These are phyloP conservation scores for Amblyteles armatorius DNA, from an alignment of 2,888 invertebrate genomes.

Conservation along the genomic window DNA sequence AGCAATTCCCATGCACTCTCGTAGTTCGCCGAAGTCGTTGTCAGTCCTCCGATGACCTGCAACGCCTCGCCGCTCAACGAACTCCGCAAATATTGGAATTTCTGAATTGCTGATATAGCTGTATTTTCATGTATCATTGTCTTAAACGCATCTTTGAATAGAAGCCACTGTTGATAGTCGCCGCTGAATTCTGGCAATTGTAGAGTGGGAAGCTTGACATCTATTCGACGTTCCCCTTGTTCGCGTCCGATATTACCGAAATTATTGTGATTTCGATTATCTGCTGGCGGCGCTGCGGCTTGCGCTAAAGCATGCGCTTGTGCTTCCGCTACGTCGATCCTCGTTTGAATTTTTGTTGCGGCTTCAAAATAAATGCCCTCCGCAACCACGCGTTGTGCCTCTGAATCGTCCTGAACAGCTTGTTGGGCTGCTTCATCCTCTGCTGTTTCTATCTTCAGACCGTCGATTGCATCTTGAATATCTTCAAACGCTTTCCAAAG, in stretches of 20 bases:
- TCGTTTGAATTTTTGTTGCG: slow-evolving; percentile 42
- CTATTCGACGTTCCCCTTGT: slow-evolving; percentile 32
- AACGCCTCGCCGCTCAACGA: slow-evolving; percentile 51
- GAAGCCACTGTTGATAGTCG: slow-evolving; percentile 59
- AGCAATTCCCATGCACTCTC: slow-evolving; percentile 47
- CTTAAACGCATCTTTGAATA: slow-evolving; percentile 59
- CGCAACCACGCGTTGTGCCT: slow-evolving; percentile 26
- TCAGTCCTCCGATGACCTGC: slow-evolving; percentile 54
- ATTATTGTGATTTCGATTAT: slow-evolving; percentile 10
- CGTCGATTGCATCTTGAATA: slow-evolving; percentile 35
- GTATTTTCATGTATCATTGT: slow-evolving; percentile 44
- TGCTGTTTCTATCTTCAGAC: background rate
- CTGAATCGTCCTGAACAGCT: slow-evolving; percentile 28
- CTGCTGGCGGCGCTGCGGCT: background rate
- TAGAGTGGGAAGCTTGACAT: slow-evolving; percentile 46
- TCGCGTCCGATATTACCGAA: background rate
- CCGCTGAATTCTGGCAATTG: slow-evolving; percentile 58
- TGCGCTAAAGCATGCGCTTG: slow-evolving; percentile 15
- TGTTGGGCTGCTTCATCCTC: slow-evolving; percentile 3
- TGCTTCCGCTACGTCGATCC: slow-evolving; percentile 20
- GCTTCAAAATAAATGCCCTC: slow-evolving; percentile 42
- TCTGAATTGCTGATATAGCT: slow-evolving; percentile 47
- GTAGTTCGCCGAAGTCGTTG: slow-evolving; percentile 48
- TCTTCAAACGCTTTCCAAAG: slow-evolving; percentile 40
- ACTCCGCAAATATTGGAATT: slow-evolving; percentile 58